Evolutionary conservation across 2,113 vertebrate species (phyloP).

Genomic region (Saguinus midas): DNA sequence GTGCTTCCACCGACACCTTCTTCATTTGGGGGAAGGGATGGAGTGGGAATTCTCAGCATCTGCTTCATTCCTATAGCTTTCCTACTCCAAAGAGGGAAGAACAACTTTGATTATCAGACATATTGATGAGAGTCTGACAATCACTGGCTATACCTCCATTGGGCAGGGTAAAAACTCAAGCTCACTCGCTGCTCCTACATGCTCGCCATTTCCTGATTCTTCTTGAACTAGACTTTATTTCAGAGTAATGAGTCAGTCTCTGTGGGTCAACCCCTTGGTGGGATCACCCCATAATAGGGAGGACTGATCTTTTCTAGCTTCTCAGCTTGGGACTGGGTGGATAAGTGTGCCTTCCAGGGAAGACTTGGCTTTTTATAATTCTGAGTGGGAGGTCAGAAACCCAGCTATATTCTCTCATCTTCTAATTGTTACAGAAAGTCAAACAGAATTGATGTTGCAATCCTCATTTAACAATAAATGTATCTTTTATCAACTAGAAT

Average conservation of each 20-base stretch:
- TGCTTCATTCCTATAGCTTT: not conserved
- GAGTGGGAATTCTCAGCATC: not conserved
- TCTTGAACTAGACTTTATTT: not conserved
- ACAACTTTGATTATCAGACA: not conserved
- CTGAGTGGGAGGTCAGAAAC: not conserved
- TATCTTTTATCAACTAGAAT: not conserved
- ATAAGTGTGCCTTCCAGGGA: not conserved
- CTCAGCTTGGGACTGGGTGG: not conserved
- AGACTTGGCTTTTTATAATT: not conserved
- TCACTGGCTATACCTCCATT: not conserved
- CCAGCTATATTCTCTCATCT: not conserved
- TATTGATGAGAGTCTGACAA: not conserved
- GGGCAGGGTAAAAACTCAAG: not conserved
- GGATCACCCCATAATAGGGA: not conserved
- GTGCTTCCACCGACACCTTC: not conserved
- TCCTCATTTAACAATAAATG: not conserved
- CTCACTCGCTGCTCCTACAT: not conserved
- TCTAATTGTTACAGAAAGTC: not conserved
- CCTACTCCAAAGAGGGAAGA: not conserved
- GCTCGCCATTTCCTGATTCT: not conserved
- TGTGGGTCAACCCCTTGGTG: not conserved
- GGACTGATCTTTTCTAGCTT: not conserved
- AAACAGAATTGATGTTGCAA: rapidly evolving
- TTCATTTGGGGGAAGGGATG: not conserved
- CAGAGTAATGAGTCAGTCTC: not conserved